A percentile compares a stretch with the other conserved stretches of the same genome.
phyloP scores from a whole-genome alignment of 2,888 invertebrate species.

The Philhelius pedissequus region DNA sequence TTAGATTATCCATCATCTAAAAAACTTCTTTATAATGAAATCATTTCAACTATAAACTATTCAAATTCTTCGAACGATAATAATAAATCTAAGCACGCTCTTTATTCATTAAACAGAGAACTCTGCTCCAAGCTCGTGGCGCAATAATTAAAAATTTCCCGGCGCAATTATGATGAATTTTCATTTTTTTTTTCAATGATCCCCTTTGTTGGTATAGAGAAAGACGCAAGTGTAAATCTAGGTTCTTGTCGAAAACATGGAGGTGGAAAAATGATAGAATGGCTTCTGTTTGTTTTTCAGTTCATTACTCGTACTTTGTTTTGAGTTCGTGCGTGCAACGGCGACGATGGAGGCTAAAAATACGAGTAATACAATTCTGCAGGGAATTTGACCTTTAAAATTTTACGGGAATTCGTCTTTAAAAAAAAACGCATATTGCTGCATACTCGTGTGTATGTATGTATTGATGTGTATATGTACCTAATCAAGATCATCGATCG shows the following conservation, averaged over 20 bases:
- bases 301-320: constrained; percentile 47
- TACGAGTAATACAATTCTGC: neutral
- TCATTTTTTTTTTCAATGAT: neutral
- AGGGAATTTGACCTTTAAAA: constrained; percentile 61
- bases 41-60: neutral
- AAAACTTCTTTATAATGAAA: neutral
- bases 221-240: too few species aligned
- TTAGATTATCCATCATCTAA: neutral
- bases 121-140: neutral
- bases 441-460: too few species aligned
- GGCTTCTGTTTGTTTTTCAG: constrained; percentile 34
- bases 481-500: constrained; percentile 36
- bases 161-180: constrained; percentile 2
- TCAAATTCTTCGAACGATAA: neutral
- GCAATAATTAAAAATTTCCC: neutral
- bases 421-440: neutral
- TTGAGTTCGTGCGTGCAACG: constrained; percentile 12
- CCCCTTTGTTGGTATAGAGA: neutral
- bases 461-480: too few species aligned
- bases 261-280: neutral
- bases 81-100: neutral
- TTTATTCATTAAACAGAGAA: neutral
- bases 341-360: constrained; percentile 11
- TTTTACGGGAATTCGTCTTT: constrained; percentile 42
- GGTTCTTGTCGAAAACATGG: neutral